Evolutionary conservation across 2,797 vertebrate genomes (phyloP), one percentile per base, ranked within the genome.

Genomic region (Galago senegalensis): DNA sequence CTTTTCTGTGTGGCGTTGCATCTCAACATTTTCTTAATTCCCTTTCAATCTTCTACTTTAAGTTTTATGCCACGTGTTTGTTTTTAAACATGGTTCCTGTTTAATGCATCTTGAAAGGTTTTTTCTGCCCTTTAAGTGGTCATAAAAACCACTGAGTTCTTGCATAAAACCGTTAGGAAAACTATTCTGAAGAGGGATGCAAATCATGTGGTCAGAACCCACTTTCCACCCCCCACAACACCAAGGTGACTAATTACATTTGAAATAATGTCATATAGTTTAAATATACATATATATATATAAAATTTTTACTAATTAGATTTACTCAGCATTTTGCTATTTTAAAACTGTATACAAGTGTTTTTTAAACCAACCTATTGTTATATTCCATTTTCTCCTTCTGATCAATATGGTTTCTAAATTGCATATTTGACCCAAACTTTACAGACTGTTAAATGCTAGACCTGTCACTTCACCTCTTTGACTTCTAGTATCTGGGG

Each of bases 81-180:
- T 73, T 73, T 25, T 63, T 89, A 95, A 92, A 60, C 46, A 72
- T 2, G 0, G 14, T 23, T 27, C 86, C 76, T 87, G 6, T 92
- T 93, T 65, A 90, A 96, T 92, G 18, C n/a, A 88, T 85, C 81
- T 85, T 88, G 72, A 96, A 96, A 89, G 17, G 40, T 60, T 89
- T 21, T 34, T 53, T 89, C 49, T 92, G 63, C 90, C 3, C 4
- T 92, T 65, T 63, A 81, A 92, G 27, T 46, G 56, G 17, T 91
- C 85, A 77, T 82, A 85, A 94, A 94, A 95, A 91, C 40, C 27
- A 43, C 31, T 69, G 73, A 92, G 43, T 49, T 85, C 23, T 87
- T 61, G 73, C 25, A 80, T 43, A 82, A 96, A 92, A 81, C 14
- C 37, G 79, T 40, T 81, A 81, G n/a, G 63, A 72, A 92, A 94